These are phyloP conservation scores for Eutrigla gurnardus DNA, from an alignment of 2,797 vertebrate genomes.

Conservation along the genomic window DNA sequence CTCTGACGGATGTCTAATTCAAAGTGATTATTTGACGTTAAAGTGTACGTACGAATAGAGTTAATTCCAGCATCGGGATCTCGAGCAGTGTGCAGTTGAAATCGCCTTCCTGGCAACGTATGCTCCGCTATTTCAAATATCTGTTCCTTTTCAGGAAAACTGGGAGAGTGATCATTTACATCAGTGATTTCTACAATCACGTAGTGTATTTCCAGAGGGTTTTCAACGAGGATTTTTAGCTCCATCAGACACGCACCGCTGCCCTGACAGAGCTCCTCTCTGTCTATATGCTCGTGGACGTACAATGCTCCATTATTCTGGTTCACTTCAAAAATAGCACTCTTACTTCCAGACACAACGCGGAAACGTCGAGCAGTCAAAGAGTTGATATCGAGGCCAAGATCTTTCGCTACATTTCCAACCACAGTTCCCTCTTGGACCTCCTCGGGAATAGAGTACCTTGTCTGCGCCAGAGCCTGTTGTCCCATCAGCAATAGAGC, in stretches of 20 bases:
- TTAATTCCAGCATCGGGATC: conserved; percentile 84
- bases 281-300: conserved; percentile 70
- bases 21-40: conserved; percentile 76
- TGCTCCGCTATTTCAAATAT: conserved; percentile 80
- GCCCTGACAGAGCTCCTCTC: conserved; percentile 63
- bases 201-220: conserved; percentile 82
- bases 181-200: conserved; percentile 81
- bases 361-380: conserved; percentile 72
- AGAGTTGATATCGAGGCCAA: conserved; percentile 77
- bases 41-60: conserved; percentile 32
- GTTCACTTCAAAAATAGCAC: conserved; percentile 79
- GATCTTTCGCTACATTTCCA: conserved; percentile 81
- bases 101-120: conserved; percentile 69
- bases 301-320: conserved; percentile 80
- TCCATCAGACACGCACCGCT: conserved; percentile 72
- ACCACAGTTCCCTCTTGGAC: conserved; percentile 79
- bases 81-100: conserved; percentile 81
- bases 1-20: conserved; percentile 77
- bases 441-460: conserved; percentile 80
- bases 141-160: conserved; percentile 67
- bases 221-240: conserved; percentile 82
- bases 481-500: conserved; percentile 51
- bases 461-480: conserved; percentile 72
- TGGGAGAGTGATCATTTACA: conserved; percentile 79
- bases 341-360: conserved; percentile 77